phyloP scores from a whole-genome alignment of 2,113 vertebrate genomes.

The Myodes glareolus region DNA sequence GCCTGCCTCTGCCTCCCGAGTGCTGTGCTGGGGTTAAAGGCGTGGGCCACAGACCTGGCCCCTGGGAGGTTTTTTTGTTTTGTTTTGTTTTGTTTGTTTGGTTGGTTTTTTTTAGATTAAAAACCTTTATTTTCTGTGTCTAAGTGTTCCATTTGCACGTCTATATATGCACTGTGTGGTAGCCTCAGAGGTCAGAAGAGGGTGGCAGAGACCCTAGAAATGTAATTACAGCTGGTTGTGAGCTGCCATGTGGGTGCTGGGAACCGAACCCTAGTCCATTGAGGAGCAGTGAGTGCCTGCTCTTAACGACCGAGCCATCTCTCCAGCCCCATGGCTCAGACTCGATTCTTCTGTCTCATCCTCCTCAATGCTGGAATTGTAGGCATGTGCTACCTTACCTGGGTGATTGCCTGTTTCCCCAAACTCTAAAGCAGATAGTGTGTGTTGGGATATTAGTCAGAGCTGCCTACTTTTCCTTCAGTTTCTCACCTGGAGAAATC shows the following conservation, averaged over 20 bases:
- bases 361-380: neutral
- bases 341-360: too few species aligned
- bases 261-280: neutral
- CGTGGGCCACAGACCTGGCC: rapidly evolving
- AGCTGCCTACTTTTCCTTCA: neutral
- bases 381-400: neutral
- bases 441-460: neutral
- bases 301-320: neutral
- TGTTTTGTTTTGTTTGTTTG: too few species aligned
- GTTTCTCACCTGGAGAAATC: neutral
- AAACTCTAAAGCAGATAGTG: neutral
- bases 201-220: neutral
- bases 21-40: neutral
- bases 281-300: neutral
- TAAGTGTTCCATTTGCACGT: neutral
- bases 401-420: neutral
- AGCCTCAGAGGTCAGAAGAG: neutral
- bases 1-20: neutral
- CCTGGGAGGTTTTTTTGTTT: neutral
- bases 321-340: neutral
- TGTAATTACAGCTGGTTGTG: neutral
- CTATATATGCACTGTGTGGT: neutral
- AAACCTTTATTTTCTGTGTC: neutral
- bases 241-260: neutral
- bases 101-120: neutral